A percentile compares a stretch with the other conserved stretches of the same genome.
Conservation (phyloP, 2,888 invertebrate species). For the Stenodema calcarata region DNA sequence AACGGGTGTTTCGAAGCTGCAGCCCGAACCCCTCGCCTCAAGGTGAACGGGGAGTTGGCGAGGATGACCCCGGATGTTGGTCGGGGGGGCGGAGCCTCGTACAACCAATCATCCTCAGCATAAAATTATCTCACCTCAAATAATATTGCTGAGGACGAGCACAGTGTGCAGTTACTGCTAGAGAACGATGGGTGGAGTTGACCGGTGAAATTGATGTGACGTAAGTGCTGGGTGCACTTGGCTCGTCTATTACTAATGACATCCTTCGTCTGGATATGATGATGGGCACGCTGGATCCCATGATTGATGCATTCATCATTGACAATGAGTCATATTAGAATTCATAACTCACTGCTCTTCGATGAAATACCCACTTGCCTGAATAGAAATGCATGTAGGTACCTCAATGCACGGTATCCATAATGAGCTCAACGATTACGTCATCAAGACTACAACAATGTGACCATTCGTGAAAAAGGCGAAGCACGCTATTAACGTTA, state of each 20-base stretch:
- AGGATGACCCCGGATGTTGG: slow-evolving; percentile 19
- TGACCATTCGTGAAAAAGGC: too few species aligned
- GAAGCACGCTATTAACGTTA: too few species aligned
- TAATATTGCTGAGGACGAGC: background rate
- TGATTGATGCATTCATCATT: too few species aligned
- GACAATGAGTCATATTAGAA: too few species aligned
- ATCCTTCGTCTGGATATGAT: too few species aligned
- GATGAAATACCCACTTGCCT: too few species aligned
- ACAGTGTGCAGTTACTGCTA: background rate
- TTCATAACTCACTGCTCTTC: too few species aligned
- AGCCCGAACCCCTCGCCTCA: background rate
- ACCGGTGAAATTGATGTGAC: background rate
- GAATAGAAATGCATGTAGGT: too few species aligned
- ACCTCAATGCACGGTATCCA: too few species aligned
- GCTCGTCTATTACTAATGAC: background rate
- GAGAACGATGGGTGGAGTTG: background rate
- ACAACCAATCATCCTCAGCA: slow-evolving; percentile 9
- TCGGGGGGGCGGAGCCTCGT: background rate
- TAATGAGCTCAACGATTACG: too few species aligned
- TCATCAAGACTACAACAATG: too few species aligned
- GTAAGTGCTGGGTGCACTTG: background rate
- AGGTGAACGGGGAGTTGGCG: background rate
- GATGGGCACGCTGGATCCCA: too few species aligned
- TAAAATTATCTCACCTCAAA: background rate
- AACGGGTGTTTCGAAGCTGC: background rate